Percentiles rank a stretch among this genome's conserved stretches.
Conservation (phyloP, 2,888 invertebrate genomes). For the Axea sp. region DNA sequence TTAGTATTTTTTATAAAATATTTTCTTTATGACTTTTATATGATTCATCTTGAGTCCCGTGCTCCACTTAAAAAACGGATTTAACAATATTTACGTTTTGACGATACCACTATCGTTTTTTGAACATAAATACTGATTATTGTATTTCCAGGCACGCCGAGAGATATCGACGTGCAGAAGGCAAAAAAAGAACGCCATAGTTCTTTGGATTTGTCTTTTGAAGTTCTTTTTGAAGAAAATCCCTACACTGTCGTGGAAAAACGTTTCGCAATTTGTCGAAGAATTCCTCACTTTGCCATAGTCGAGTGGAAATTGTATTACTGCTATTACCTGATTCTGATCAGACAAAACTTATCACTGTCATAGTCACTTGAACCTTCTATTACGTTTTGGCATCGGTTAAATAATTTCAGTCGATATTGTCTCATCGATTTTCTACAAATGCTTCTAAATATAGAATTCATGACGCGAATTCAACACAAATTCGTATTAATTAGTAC, state of each 20-base stretch:
- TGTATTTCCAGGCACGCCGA: slow-evolving; percentile 20
- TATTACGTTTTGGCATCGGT: slow-evolving; percentile 30
- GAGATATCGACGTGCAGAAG: slow-evolving; percentile 12
- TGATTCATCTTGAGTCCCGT: too few species aligned
- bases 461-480: slow-evolving; percentile 17
- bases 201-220: slow-evolving; percentile 46
- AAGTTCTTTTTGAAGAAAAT: slow-evolving; percentile 37
- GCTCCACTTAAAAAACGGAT: too few species aligned
- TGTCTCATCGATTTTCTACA: background rate
- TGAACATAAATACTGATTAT: slow-evolving; percentile 39
- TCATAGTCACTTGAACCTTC: slow-evolving; percentile 37
- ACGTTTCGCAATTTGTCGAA: slow-evolving; percentile 44
- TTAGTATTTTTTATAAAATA: too few species aligned
- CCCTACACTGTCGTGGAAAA: slow-evolving; percentile 28
- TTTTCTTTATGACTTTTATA: too few species aligned
- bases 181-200: slow-evolving; percentile 1
- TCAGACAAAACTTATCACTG: slow-evolving; percentile 54
- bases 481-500: slow-evolving; percentile 30
- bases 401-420: slow-evolving; percentile 27
- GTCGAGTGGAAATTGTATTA: slow-evolving; percentile 46
- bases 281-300: slow-evolving; percentile 47
- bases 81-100: slow-evolving; percentile 20
- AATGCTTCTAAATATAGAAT: slow-evolving; percentile 10
- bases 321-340: slow-evolving; percentile 46
- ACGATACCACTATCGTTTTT: slow-evolving; percentile 7